Conservation (phyloP, 2,113 vertebrate genomes). For the Callospermophilus lateralis region DNA sequence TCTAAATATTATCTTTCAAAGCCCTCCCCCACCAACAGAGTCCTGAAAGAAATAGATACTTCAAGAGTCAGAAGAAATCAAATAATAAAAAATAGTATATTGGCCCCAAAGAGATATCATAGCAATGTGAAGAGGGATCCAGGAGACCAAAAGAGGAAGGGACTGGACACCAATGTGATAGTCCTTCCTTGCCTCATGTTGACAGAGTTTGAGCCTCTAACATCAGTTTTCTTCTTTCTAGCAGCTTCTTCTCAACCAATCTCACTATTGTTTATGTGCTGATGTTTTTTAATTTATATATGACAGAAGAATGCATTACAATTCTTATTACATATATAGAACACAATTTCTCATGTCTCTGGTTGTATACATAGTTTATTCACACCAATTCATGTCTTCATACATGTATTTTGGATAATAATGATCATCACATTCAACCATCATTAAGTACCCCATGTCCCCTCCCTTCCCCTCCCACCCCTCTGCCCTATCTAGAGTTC, state of each 20-base stretch:
- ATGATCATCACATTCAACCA: too few species aligned
- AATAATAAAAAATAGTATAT: constrained; percentile 58
- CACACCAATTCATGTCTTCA: too few species aligned
- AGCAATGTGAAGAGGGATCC: not conserved
- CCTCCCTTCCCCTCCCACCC: too few species aligned
- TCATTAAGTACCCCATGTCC: too few species aligned
- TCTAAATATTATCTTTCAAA: constrained; percentile 56
- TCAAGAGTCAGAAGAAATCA: constrained; percentile 62
- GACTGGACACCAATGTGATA: not conserved
- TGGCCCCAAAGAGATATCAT: constrained; percentile 55
- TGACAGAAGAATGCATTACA: too few species aligned
- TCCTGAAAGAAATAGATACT: constrained; percentile 52
- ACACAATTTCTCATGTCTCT: too few species aligned
- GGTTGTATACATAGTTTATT: too few species aligned
- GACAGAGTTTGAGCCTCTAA: not conserved
- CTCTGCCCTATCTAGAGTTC: too few species aligned
- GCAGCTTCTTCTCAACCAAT: not conserved
- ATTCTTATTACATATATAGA: too few species aligned
- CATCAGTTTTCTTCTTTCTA: not conserved
- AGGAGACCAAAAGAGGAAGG: not conserved
- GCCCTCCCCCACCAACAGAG: not conserved
- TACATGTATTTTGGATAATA: too few species aligned
- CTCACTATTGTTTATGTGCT: not conserved
- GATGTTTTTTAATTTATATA: not conserved
- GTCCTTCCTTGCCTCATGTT: not conserved